Evolutionary conservation across 2,888 invertebrate genomes (phyloP).

Genomic region (Tetranychus piercei): DNA sequence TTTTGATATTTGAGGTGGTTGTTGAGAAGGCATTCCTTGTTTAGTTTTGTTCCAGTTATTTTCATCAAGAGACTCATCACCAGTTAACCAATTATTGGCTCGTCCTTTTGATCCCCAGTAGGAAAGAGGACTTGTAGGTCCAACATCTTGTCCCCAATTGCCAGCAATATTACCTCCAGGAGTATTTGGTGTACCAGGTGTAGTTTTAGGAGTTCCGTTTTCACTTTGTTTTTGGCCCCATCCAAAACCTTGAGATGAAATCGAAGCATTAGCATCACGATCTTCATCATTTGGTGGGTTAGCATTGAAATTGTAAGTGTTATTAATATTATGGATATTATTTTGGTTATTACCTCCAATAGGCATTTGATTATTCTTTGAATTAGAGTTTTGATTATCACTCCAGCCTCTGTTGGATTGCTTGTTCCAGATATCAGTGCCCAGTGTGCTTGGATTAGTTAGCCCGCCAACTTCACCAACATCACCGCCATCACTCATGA

Average conservation of each 20-base stretch:
- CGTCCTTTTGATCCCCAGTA: constrained; percentile 35
- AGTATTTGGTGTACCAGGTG: constrained; percentile 19
- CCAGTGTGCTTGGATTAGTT: neutral
- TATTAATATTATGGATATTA: neutral
- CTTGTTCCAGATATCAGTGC: neutral
- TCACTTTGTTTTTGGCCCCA: constrained; percentile 22
- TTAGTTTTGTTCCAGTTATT: constrained; percentile 36
- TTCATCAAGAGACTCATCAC: constrained; percentile 25
- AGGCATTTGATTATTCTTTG: constrained; percentile 4
- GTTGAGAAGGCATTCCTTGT: neutral
- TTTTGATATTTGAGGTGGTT: constrained; percentile 23
- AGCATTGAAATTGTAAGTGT: neutral
- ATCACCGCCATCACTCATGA: neutral
- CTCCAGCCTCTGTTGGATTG: constrained; percentile 5
- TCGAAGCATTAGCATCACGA: constrained; percentile 11
- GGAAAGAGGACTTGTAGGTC: constrained; percentile 31
- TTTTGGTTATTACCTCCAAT: constrained; percentile 3
- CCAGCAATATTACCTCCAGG: constrained; percentile 18
- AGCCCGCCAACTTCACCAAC: neutral
- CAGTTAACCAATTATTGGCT: constrained; percentile 9
- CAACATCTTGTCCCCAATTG: constrained; percentile 29
- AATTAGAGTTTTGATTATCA: constrained; percentile 6
- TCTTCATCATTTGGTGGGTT: neutral
- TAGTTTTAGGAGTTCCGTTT: neutral
- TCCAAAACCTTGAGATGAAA: constrained; percentile 34